These are phyloP conservation scores for Tryphoninae sp. DNA, from an alignment of 2,888 invertebrate genomes.

Conservation along the genomic window DNA sequence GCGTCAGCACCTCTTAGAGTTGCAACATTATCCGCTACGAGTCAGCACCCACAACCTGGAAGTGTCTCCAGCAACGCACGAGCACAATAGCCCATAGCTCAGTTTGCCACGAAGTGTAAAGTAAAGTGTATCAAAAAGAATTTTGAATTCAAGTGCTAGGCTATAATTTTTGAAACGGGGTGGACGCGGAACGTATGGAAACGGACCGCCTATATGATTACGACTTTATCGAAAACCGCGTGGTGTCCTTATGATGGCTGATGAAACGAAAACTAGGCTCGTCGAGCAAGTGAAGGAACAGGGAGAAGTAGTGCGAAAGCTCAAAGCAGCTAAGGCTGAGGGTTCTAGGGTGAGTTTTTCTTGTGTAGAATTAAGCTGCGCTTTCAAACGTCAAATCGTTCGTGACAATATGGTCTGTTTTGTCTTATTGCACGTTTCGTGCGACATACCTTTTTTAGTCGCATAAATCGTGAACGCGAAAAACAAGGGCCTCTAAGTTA, in stretches of 20 bases:
- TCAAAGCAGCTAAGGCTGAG: constrained; percentile 91
- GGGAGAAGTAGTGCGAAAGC: constrained; percentile 90
- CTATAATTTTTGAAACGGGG: background rate
- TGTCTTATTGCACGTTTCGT: background rate
- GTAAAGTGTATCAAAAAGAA: background rate
- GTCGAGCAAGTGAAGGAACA: constrained; percentile 87
- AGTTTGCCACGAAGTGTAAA: constrained; percentile 26
- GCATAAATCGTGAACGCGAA: background rate
- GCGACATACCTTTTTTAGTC: background rate
- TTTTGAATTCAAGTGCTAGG: background rate
- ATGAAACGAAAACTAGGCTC: constrained; percentile 82
- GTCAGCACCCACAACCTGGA: constrained; percentile 24
- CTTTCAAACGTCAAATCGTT: background rate
- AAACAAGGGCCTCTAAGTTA: background rate
- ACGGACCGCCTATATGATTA: constrained; percentile 48
- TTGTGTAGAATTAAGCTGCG: background rate
- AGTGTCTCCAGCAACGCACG: background rate
- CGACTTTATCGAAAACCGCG: constrained; percentile 50
- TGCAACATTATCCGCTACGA: background rate
- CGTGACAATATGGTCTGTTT: constrained; percentile 32
- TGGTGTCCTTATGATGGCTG: constrained; percentile 71
- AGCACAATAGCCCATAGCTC: background rate
- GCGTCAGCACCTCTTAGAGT: background rate
- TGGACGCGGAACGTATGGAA: constrained; percentile 64
- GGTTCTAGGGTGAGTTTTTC: constrained; percentile 86